Percentiles rank a stretch among this genome's conserved stretches.
These are phyloP conservation scores for Chionis minor DNA, from an alignment of 2,113 vertebrate genomes.

Conservation along the genomic window DNA sequence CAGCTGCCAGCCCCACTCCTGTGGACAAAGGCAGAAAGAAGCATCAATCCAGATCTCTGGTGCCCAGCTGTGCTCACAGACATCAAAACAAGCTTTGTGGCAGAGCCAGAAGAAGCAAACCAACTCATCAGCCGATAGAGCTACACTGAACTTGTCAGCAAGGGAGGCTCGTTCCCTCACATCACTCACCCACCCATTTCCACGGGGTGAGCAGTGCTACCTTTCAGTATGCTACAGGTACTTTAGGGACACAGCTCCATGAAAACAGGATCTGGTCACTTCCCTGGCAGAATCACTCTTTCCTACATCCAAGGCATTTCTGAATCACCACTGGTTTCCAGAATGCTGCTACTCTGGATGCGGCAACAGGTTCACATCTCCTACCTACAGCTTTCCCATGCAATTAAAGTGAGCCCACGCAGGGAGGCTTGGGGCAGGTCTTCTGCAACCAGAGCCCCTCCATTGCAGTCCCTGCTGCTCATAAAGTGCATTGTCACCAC, in stretches of 20 bases:
- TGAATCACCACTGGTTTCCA: background rate
- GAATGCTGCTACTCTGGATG: background rate
- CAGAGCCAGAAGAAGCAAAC: background rate
- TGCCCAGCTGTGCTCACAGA: fast-evolving
- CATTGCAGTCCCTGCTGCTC: background rate
- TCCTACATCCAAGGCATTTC: background rate
- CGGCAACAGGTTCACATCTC: fast-evolving
- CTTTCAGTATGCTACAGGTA: background rate
- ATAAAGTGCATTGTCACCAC: background rate
- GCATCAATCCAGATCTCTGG: background rate
- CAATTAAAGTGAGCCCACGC: background rate
- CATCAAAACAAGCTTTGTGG: background rate
- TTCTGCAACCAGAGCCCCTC: background rate
- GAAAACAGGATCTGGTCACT: background rate
- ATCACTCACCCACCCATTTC: background rate
- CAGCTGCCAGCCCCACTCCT: conserved; percentile 89
- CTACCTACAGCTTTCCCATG: background rate
- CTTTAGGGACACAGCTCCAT: background rate
- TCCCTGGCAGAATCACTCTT: background rate
- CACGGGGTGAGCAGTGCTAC: background rate
- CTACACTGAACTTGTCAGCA: background rate
- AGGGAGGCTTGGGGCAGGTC: background rate
- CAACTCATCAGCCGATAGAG: background rate
- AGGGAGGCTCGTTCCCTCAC: background rate
- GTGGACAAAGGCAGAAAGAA: background rate